phyloP scores from a whole-genome alignment of 2,888 invertebrate genomes.

The Melanotus villosus region DNA sequence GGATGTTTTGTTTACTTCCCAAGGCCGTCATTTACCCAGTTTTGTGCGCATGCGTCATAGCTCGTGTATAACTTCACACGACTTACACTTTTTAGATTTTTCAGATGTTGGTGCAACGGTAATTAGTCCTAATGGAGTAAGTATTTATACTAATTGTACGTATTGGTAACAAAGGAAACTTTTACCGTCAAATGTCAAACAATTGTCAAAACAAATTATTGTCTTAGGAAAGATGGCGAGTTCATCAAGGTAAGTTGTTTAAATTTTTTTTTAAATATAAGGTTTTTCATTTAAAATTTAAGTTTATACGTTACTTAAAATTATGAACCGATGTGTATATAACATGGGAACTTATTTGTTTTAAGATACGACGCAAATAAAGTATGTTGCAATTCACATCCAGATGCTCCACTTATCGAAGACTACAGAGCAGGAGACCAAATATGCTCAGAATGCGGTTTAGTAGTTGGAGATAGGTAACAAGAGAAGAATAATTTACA shows the following conservation, averaged over 20 bases:
- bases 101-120: too few species aligned
- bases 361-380: slow-evolving; percentile 79
- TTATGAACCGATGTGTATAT: neutral
- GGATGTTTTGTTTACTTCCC: too few species aligned
- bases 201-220: slow-evolving; percentile 6
- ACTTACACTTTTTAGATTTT: too few species aligned
- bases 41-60: too few species aligned
- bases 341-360: neutral
- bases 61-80: too few species aligned
- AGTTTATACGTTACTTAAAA: neutral
- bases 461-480: slow-evolving; percentile 98
- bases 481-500: neutral
- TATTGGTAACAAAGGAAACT: too few species aligned
- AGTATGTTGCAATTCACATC: slow-evolving; percentile 94
- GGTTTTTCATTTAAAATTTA: neutral
- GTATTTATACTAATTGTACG: too few species aligned
- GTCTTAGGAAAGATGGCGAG: slow-evolving; percentile 73
- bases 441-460: slow-evolving; percentile 99
- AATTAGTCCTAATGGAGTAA: too few species aligned
- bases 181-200: too few species aligned
- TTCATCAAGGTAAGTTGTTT: slow-evolving; percentile 75
- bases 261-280: slow-evolving; percentile 1
- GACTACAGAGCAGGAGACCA: slow-evolving; percentile 99
- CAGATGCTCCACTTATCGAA: slow-evolving; percentile 96
- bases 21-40: too few species aligned